phyloP scores from a whole-genome alignment of 2,888 invertebrate genomes.

The Nomada fucata region DNA sequence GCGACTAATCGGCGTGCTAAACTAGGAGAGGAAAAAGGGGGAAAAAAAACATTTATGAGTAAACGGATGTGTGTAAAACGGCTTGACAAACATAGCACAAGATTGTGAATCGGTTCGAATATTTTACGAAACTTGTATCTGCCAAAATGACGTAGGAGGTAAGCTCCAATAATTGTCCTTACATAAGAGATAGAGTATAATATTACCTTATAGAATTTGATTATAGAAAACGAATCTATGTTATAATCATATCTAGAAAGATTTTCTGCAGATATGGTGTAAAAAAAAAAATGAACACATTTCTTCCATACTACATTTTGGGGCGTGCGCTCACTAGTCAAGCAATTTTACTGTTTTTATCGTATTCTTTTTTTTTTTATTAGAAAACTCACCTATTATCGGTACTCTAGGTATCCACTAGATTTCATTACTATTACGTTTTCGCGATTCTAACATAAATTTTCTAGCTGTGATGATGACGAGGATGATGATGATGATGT shows the following conservation, averaged over 20 bases:
- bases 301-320: constrained; percentile 77
- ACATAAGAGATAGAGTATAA: constrained; percentile 68
- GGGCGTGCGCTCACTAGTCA: constrained; percentile 83
- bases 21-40: not conserved
- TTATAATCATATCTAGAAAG: constrained; percentile 65
- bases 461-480: constrained; percentile 77
- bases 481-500: constrained; percentile 51
- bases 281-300: constrained; percentile 52
- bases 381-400: constrained; percentile 71
- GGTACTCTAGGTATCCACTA: constrained; percentile 70
- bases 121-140: constrained; percentile 58
- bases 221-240: constrained; percentile 63
- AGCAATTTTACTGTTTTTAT: constrained; percentile 82
- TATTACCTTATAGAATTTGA: constrained; percentile 69
- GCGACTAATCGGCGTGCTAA: not conserved
- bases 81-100: constrained; percentile 69
- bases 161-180: constrained; percentile 65
- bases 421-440: constrained; percentile 69
- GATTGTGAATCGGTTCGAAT: constrained; percentile 48
- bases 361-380: constrained; percentile 62
- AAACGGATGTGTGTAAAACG: constrained; percentile 61
- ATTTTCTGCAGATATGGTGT: constrained; percentile 63
- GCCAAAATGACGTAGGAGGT: constrained; percentile 66
- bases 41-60: constrained; percentile 21
- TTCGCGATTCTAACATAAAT: constrained; percentile 70